Base-by-base conservation (phyloP, 2,888 invertebrate genomes). In the Drosophila melanosoma region DNA sequence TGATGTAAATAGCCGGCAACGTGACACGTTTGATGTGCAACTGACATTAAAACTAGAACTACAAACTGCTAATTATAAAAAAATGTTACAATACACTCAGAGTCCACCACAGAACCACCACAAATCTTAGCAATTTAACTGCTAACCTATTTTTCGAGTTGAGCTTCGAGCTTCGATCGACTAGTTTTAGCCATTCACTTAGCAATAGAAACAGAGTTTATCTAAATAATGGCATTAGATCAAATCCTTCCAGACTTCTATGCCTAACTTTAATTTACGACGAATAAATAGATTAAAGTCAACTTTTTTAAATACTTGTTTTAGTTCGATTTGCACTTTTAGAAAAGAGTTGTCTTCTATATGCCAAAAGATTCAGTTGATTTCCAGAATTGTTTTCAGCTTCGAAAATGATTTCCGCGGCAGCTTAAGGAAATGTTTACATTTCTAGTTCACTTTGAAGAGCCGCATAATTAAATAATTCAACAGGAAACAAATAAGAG, bases 391-490 rank as follows among this genome's bases (percentile, higher is more conserved):
- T 38, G 36, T 40, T 36, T 53, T 38, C 15, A 38, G 3, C 49
- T 32, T 35, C 12, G 29, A 36, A 60, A 54, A 49, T 42, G 38
- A 65, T 66, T 66, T 73, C 74, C 73, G 52, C 51, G 53, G 26
- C 35, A n/a, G 53, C 6, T 38, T 10, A 51, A 26, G 15, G 40
- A 61, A 57, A 62, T 57, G 60, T 70, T 79, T 76, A 53, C 62
- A 53, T 59, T 26, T 48, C 20, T 42, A 60, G 69, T 81, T 70
- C 52, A 72, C 84, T 87, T 89, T 85, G 89, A 89, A 76, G 66
- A 68, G 67, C 87, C 89, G 89, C 74, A 67, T 77, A 89, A 82
- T 89, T 83, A 89, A 85, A 68, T 89, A 85, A 81, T 84, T 89
- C 84, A 85, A 89, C 84, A 85, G 84, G 84, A 89, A 84, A 87